Percentiles rank a stretch among this genome's conserved stretches.
Conservation (phyloP, 1,140 invertebrate genomes). For the Aricia agestis region DNA sequence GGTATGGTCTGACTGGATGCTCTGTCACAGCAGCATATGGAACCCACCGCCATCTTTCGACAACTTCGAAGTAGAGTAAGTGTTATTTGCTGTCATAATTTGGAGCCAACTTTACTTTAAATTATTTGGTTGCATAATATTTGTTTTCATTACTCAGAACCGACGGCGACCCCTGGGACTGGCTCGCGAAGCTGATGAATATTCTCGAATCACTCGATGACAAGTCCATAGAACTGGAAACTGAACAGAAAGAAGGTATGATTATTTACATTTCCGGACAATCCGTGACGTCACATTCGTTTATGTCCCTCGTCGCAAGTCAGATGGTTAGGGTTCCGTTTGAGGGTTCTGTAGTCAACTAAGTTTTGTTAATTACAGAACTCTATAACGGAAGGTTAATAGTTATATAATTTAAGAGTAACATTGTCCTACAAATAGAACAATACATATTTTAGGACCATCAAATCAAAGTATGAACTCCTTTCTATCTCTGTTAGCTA, state of each 20-base stretch:
- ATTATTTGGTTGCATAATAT: neutral
- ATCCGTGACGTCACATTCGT: too few species aligned
- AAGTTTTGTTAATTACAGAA: too few species aligned
- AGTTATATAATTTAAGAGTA: too few species aligned
- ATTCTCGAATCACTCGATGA: constrained; percentile 82
- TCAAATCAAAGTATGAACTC: too few species aligned
- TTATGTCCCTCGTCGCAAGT: too few species aligned
- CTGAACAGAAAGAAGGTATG: constrained; percentile 67
- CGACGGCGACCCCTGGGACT: constrained; percentile 86
- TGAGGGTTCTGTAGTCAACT: too few species aligned
- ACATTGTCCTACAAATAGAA: too few species aligned
- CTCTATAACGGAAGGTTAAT: too few species aligned
- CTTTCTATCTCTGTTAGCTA: too few species aligned
- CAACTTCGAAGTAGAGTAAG: constrained; percentile 89
- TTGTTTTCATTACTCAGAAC: constrained; percentile 74
- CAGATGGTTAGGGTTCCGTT: too few species aligned
- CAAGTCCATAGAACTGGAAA: constrained; percentile 69
- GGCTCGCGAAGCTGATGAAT: constrained; percentile 86
- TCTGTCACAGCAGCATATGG: constrained; percentile 89
- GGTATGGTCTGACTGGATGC: constrained; percentile 95
- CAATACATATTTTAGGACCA: too few species aligned
- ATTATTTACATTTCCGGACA: neutral
- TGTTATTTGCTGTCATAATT: constrained; percentile 27
- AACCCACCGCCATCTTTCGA: constrained; percentile 88
- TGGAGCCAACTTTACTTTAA: too few species aligned